Percentiles rank a stretch among this genome's conserved stretches.
Conservation (phyloP, 1,140 invertebrate species). For the Pachypsylla venusta region DNA sequence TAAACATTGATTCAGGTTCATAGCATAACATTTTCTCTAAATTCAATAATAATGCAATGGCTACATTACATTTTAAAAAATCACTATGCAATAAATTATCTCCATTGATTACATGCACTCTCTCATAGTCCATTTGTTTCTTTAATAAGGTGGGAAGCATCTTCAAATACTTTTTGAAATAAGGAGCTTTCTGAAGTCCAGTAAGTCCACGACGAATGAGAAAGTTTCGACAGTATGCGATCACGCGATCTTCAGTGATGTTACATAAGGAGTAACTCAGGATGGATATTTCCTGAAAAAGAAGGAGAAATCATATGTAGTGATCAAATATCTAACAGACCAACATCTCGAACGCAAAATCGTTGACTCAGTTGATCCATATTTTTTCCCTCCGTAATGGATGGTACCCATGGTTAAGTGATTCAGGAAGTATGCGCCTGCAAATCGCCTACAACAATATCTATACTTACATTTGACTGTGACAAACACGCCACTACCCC, state of each 20-base stretch:
- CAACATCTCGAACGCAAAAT: too few species aligned
- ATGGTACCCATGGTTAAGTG: too few species aligned
- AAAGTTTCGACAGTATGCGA: slow-evolving; percentile 36
- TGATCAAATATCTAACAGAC: too few species aligned
- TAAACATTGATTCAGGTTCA: slow-evolving; percentile 17
- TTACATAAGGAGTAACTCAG: slow-evolving; percentile 33
- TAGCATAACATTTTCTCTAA: slow-evolving; percentile 41
- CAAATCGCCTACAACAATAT: background rate
- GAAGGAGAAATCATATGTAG: slow-evolving; percentile 8
- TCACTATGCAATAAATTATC: slow-evolving; percentile 43
- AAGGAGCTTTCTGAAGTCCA: slow-evolving; percentile 39
- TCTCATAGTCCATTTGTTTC: slow-evolving; percentile 43
- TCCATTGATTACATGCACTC: slow-evolving; percentile 38
- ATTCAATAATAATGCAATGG: slow-evolving; percentile 38
- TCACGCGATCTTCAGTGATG: slow-evolving; percentile 32
- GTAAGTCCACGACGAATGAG: slow-evolving; percentile 38
- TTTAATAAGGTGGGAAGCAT: slow-evolving; percentile 36
- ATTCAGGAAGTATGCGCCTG: background rate
- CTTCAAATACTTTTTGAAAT: slow-evolving; percentile 36
- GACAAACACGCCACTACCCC: slow-evolving; percentile 38
- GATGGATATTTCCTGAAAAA: slow-evolving; percentile 34
- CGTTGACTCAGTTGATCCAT: too few species aligned
- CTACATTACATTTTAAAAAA: slow-evolving; percentile 42
- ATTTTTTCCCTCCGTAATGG: too few species aligned
- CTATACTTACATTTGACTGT: slow-evolving; percentile 36